A percentile compares a stretch with the other conserved stretches of the same genome.
Conservation (phyloP, 2,797 vertebrate genomes). For the Spea hammondii region DNA sequence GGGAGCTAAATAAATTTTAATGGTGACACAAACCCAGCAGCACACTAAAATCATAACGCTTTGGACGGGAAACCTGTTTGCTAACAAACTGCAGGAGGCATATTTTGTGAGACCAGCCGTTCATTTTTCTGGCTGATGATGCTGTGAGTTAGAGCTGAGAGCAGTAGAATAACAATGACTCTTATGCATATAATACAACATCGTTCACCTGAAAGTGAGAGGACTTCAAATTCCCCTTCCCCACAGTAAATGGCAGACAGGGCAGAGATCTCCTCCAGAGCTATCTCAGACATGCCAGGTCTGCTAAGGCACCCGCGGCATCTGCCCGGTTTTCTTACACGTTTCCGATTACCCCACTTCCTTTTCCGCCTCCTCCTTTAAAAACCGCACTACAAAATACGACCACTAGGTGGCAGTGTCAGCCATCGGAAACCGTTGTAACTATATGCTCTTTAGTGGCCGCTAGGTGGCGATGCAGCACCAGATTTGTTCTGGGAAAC, state of each 20-base stretch:
- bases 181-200: no score
- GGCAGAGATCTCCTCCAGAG: constrained; percentile 68
- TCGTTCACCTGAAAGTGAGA: constrained; percentile 67
- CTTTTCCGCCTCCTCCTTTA: constrained; percentile 13
- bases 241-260: constrained; percentile 76
- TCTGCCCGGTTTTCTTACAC: no score
- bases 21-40: no score
- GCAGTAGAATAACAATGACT: no score
- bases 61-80: no score
- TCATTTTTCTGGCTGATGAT: no score
- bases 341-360: background rate
- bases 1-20: no score
- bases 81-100: no score
- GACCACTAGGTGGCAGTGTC: constrained; percentile 25
- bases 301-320: fast-evolving
- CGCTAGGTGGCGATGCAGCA: background rate
- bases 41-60: no score
- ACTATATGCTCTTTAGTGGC: background rate
- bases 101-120: no score
- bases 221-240: constrained; percentile 69
- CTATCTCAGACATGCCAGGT: constrained; percentile 60
- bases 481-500: no score
- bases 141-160: no score
- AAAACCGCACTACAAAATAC: background rate
- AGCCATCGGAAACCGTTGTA: background rate